These are phyloP conservation scores for Drosophila niveifrons DNA, from an alignment of 2,888 invertebrate species.

Conservation along the genomic window DNA sequence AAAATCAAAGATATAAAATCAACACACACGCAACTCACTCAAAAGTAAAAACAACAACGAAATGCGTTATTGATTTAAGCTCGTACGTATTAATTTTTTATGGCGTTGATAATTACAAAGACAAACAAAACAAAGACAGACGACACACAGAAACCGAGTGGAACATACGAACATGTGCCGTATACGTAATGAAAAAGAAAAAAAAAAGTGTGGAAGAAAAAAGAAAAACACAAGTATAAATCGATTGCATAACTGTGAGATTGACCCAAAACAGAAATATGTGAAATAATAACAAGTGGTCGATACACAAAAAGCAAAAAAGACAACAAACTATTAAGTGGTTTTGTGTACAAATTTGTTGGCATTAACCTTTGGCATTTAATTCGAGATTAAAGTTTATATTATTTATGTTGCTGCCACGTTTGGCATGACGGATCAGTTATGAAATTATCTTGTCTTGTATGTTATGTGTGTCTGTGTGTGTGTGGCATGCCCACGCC, in stretches of 20 bases:
- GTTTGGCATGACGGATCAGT: conserved; percentile 53
- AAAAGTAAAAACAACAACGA: conserved; percentile 33
- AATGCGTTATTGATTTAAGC: conserved; percentile 59
- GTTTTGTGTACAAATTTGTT: conserved; percentile 55
- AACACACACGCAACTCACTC: conserved; percentile 34
- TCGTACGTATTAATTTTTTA: conserved; percentile 57
- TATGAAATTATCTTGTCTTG: conserved; percentile 38
- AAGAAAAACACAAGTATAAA: conserved; percentile 20
- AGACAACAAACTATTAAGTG: conserved; percentile 27
- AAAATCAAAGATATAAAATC: conserved; percentile 56
- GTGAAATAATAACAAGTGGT: conserved; percentile 39
- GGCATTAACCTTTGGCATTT: conserved; percentile 76
- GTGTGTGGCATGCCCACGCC: conserved; percentile 57
- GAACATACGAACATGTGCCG: conserved; percentile 28
- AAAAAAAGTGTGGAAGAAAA: conserved; percentile 14
- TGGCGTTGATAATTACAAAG: conserved; percentile 64
- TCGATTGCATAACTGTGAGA: conserved; percentile 51
- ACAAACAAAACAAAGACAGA: conserved; percentile 35
- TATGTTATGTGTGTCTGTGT: not conserved
- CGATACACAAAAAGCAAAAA: conserved; percentile 20
- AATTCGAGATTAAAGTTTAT: conserved; percentile 31
- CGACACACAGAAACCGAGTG: conserved; percentile 25
- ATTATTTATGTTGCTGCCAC: conserved; percentile 22
- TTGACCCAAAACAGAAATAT: conserved; percentile 52
- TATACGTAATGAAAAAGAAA: conserved; percentile 40